phyloP scores from a whole-genome alignment of 1,140 invertebrate genomes.

The Lasioglossum baleicum region DNA sequence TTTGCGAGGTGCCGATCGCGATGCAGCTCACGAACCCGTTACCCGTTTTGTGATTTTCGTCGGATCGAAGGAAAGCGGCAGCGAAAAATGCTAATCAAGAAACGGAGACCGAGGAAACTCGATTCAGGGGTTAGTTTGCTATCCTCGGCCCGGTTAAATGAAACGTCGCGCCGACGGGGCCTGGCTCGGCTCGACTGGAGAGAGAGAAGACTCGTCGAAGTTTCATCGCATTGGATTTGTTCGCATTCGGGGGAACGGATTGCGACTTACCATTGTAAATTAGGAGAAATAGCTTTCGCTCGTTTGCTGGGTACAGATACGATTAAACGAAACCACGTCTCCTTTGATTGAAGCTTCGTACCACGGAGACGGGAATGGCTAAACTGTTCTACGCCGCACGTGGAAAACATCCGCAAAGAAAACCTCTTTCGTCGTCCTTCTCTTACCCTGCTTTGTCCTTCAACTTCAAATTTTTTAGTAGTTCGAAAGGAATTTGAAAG shows the following conservation, averaged over 20 bases:
- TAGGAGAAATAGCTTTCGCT: neutral
- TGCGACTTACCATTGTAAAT: constrained; percentile 22
- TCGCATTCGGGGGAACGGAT: constrained; percentile 4
- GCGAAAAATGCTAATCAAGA: constrained; percentile 36
- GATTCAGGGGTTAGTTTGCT: constrained; percentile 21
- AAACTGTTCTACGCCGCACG: too few relatives aligned
- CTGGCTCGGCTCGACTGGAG: neutral
- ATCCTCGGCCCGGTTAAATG: constrained; percentile 3
- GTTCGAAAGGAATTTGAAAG: too few relatives aligned
- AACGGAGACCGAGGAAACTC: constrained; percentile 17
- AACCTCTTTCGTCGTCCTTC: too few relatives aligned
- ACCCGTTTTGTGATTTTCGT: constrained; percentile 10
- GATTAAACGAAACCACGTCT: neutral
- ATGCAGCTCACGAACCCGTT: constrained; percentile 15
- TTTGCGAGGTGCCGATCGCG: neutral
- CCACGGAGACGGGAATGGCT: too few relatives aligned
- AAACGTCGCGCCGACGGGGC: neutral
- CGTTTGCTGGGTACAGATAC: neutral
- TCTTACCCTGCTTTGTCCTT: too few relatives aligned
- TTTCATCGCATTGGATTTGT: constrained; percentile 16
- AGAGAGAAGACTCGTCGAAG: constrained; percentile 14
- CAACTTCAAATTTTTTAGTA: too few relatives aligned
- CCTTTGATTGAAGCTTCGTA: neutral
- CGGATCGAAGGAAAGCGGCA: neutral
- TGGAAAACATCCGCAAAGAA: too few relatives aligned